Percentiles rank a stretch among this genome's conserved stretches.
phyloP scores from a whole-genome alignment of 2,888 invertebrate species.

The Thysanoteuthis rhombus region DNA sequence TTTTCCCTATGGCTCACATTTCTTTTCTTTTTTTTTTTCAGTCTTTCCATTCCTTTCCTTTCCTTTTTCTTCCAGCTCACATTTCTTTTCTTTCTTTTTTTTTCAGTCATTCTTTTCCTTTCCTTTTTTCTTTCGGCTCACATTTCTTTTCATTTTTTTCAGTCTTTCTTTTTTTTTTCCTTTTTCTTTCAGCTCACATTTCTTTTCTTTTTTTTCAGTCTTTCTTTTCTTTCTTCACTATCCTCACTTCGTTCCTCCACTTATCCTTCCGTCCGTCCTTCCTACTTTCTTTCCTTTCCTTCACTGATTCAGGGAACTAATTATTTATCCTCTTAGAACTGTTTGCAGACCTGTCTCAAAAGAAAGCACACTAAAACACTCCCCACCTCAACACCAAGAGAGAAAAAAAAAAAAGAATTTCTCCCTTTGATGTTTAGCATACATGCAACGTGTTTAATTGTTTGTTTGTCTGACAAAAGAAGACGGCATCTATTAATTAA shows the following conservation, averaged over 20 bases:
- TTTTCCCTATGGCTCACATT: not conserved
- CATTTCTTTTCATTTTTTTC: not conserved
- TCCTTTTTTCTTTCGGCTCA: not conserved
- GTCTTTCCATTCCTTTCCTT: not conserved
- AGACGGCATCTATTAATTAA: not conserved
- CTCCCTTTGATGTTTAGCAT: not conserved
- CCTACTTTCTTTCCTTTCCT: not conserved
- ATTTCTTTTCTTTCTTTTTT: not conserved
- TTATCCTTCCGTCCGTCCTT: not conserved
- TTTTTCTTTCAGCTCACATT: not conserved
- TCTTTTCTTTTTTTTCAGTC: not conserved
- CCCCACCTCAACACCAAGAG: not conserved
- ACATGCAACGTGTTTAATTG: not conserved
- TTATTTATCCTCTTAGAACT: not conserved
- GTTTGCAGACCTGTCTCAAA: not conserved
- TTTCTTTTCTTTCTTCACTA: not conserved
- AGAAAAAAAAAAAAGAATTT: not conserved
- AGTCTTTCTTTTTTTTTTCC: not conserved
- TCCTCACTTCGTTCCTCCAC: no score
- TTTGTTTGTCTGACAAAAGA: not conserved
- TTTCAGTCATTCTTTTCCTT: not conserved
- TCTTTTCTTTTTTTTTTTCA: no score
- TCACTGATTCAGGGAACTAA: not conserved
- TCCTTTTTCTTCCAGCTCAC: not conserved
- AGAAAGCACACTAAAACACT: not conserved